Evolutionary conservation across 2,888 invertebrate genomes (phyloP), one percentile per base, ranked within the genome.

Genomic region (Caenorhabditis sp.): DNA sequence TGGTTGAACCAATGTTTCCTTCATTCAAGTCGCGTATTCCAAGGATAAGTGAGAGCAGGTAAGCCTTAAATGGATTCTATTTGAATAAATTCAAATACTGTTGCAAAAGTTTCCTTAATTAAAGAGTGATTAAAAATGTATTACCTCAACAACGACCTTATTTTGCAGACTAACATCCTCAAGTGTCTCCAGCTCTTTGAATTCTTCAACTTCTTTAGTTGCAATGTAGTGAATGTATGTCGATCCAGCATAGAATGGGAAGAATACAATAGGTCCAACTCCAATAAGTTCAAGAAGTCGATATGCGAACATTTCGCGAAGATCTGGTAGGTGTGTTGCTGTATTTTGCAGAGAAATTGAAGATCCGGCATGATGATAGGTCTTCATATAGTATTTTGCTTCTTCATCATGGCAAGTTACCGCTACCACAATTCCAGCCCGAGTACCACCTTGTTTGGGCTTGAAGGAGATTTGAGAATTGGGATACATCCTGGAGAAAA

Each of bases 271-370:
- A 55, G 81, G 81, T 11, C 81, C 81, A 69, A 81, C 77, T 77
- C 64, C 65, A 64, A 81, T 69, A 18, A 58, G 58, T 56, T 81
- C 76, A 0, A 81, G 70, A 55, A 77, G 58, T 70, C 77, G 50
- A 70, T 81, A 77, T 50, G 81, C 81, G 58, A 81, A 76, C 69
- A 81, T 77, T 81, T 81, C 81, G 60, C 76, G 76, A 28, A 76
- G 53, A 77, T 77, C 81, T n/a, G 80, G 80, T 15, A 62, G 56
- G 24, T 76, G 68, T 80, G 68, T 69, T 68, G 74, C n/a, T 51
- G 76, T 60, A 18, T 77, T 81, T 69, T 81, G 76, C 51, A 81
- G 50, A 18, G 69, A 70, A 44, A 70, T 62, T 77, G 69, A 69
- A 62, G 81, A 58, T 20, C 81, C 76, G 56, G 77, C 76, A 44